Conservation (phyloP, 2,888 invertebrate genomes). For the Pristionchus maxplancki region DNA sequence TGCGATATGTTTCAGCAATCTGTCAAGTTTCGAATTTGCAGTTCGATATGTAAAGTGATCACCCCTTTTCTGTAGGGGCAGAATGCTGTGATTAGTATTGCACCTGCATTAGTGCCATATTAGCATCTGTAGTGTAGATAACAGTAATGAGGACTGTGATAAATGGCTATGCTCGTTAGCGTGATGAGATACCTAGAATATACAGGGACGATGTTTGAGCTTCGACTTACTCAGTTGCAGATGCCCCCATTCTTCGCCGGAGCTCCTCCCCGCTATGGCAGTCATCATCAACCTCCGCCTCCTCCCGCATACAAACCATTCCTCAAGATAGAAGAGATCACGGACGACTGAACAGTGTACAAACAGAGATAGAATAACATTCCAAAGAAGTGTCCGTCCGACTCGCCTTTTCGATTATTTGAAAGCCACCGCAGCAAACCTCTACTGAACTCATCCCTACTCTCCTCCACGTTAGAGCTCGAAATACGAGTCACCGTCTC, state of each 20-base stretch:
- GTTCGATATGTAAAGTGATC: too few relatives aligned
- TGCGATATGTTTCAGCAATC: too few relatives aligned
- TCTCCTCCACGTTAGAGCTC: too few relatives aligned
- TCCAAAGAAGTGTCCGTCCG: neutral
- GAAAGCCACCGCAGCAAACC: neutral
- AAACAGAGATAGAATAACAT: neutral
- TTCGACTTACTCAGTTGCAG: neutral
- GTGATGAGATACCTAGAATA: neutral
- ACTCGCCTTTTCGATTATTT: neutral
- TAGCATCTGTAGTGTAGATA: too few relatives aligned
- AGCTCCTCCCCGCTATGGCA: constrained; percentile 24
- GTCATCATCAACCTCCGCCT: constrained; percentile 8
- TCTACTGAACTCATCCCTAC: constrained; percentile 24
- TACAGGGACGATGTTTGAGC: too few relatives aligned
- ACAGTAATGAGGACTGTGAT: too few relatives aligned
- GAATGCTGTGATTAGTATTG: too few relatives aligned
- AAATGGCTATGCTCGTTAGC: neutral
- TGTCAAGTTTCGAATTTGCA: too few relatives aligned
- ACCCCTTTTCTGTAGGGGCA: too few relatives aligned
- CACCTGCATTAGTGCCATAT: too few relatives aligned
- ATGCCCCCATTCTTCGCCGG: constrained; percentile 44
- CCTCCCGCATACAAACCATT: constrained; percentile 49
- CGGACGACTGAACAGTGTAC: constrained; percentile 42
- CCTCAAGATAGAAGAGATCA: constrained; percentile 51
- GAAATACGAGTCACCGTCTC: too few relatives aligned